Base-by-base conservation (phyloP, 2,113 vertebrate species). In the Hypocryptadius cinnamomeus region DNA sequence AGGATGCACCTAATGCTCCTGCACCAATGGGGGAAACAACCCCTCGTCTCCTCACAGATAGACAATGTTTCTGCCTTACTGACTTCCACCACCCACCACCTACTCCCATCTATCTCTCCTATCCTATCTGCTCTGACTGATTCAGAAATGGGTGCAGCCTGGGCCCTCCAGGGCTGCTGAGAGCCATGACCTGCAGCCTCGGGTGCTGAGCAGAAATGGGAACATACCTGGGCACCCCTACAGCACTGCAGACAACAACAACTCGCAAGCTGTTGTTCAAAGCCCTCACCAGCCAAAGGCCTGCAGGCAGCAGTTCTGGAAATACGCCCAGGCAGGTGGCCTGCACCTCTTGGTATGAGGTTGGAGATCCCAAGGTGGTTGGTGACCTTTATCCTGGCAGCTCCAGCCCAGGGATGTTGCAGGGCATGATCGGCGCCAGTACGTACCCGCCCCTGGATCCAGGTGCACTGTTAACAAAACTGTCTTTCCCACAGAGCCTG, bases 401-500 rank as follows among this genome's bases (percentile, higher is more conserved):
- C 76, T 86, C 64, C 81, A 13, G 53, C 8, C 81, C 8, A 13
- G 20, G 28, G 15, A 80, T 14, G 48, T 77, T 48, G 80, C 31
- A 91, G 71, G 72, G 66, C 57, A 65, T 1, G 6, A 57, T 13
- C 6, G 4, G 5, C 0, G 0, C 78, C 1, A 2, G 72, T 50
- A 60, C 7, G 0, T 25, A 79, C 2, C 2, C 33, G 72, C 15
- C 48, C 56, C 42, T 84, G 47, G 21, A 88, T 90, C 77, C 72
- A 96, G 96, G 91, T 96, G 69, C 45, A 66, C 63, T 61, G 60
- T 50, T 86, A 89, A 71, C 70, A 93, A 96, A 94, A 78, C 93
- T 93, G 91, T 78, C 90, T 85, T 96, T 89, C 93, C 89, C 76
- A 87, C 44, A 93, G 89, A 96, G 83, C 57, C 85, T 77, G 82